Evolutionary conservation across 2,797 vertebrate genomes (phyloP).

Genomic region (Hylomyscus alleni): DNA sequence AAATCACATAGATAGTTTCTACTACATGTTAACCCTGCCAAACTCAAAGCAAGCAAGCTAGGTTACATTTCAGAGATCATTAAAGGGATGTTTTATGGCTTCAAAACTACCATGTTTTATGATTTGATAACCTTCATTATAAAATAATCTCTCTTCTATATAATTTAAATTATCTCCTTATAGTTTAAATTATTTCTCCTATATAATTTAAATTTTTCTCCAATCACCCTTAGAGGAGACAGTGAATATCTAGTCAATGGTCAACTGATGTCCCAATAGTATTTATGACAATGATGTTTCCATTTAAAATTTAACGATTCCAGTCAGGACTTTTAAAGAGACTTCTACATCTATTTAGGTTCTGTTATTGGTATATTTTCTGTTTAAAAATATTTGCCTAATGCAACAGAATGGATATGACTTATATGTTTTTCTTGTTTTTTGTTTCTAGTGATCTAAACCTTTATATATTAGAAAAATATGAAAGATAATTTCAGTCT

Average conservation of each 20-base stretch:
- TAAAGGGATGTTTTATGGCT: not conserved
- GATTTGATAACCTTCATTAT: conserved; percentile 24
- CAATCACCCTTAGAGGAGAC: conserved; percentile 21
- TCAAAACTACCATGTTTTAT: conserved; percentile 46
- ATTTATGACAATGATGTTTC: conserved; percentile 60
- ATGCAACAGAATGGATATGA: not conserved
- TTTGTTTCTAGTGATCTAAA: conserved; percentile 61
- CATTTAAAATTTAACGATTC: conserved; percentile 57
- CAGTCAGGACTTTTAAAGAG: conserved; percentile 19
- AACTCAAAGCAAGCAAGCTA: conserved; percentile 56
- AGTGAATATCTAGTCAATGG: conserved; percentile 27
- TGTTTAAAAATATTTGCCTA: conserved; percentile 6
- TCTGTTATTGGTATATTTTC: not conserved
- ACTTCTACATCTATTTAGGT: not conserved
- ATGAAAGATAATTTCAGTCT: not conserved
- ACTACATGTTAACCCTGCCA: not conserved
- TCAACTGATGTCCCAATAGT: not conserved
- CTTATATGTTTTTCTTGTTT: conserved; percentile 22
- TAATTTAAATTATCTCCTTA: conserved; percentile 67
- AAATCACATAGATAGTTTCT: conserved; percentile 1
- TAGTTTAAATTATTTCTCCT: conserved; percentile 60
- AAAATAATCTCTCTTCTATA: conserved; percentile 59
- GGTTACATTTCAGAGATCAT: conserved; percentile 34
- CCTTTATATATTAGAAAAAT: not conserved
- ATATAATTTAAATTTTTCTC: conserved; percentile 10